Conservation (phyloP, 2,888 invertebrate species). For the Sussaba pulchella region DNA sequence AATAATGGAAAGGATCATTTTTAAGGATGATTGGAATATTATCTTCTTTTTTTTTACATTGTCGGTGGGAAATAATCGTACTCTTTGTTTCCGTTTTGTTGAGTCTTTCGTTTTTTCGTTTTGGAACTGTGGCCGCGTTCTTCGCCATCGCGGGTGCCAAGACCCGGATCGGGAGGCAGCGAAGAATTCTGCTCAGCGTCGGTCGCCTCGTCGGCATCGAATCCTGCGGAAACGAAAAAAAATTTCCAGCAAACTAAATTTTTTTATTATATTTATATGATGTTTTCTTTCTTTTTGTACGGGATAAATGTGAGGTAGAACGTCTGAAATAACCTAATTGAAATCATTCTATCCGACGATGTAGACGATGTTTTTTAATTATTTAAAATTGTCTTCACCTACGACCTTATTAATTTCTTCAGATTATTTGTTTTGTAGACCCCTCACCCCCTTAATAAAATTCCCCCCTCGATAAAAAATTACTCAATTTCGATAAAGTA, state of each 20-base stretch:
- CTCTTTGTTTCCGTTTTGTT: slow-evolving; percentile 39
- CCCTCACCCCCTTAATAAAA: too few species aligned
- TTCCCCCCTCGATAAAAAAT: too few species aligned
- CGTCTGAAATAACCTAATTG: background rate
- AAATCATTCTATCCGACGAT: too few species aligned
- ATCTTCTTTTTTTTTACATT: background rate
- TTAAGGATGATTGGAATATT: background rate
- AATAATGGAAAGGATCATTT: too few species aligned
- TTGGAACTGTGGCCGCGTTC: slow-evolving; percentile 27
- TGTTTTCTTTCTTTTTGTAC: slow-evolving; percentile 9
- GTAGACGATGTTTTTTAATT: too few species aligned
- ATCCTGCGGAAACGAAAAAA: slow-evolving; percentile 52
- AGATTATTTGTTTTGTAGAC: too few species aligned
- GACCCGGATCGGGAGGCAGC: slow-evolving; percentile 71
- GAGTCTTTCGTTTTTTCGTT: slow-evolving; percentile 19
- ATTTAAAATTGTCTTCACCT: too few species aligned
- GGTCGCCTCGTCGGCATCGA: slow-evolving; percentile 76
- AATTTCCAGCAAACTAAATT: too few species aligned
- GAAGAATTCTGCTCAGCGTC: slow-evolving; percentile 75
- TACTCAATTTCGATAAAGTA: too few species aligned
- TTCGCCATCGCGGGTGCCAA: slow-evolving; percentile 25
- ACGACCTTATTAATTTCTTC: too few species aligned
- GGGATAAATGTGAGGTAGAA: background rate
- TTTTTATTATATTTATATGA: slow-evolving; percentile 14
- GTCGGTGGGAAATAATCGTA: background rate